Base-by-base conservation (phyloP, 2,113 vertebrate species). In the Oxyruncus cristatus region DNA sequence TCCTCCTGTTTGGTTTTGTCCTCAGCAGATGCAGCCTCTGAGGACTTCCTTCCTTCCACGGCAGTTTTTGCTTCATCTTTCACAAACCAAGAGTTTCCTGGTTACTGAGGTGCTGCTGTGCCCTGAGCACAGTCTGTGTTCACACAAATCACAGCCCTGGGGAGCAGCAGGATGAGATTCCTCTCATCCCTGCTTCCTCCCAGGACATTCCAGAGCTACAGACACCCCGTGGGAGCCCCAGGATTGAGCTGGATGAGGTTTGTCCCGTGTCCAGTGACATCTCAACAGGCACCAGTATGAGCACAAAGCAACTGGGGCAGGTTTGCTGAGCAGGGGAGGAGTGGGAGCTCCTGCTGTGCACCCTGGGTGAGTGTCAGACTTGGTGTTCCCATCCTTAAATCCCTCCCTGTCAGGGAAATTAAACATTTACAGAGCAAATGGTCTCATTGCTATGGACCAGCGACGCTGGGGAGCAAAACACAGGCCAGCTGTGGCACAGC, bases 41-140 rank as follows among this genome's bases (percentile, higher is more conserved):
- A 92, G 58, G 96, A 94, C 81, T 97, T 97, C 44, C 89, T 88
- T 88, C 95, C 96, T 94, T 98, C 98, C 93, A 66, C 0, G 7
- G 81, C 83, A 81, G 93, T 77, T 94, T 97, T 93, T 30, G 91
- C 28, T 58, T 97, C 98, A 92, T 95, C 98, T 98, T 96, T 79
- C 58, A 94, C 55, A 97, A 97, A 96, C 30, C 73, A 94, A 88
- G 97, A 96, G 74, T 58, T 47, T 81, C 32, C 53, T 12, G 55
- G 55, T 98, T 92, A 98, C 35, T 71, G 72, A 2, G 30, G 67
- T 3, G 3, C 67, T 46, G 37, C 37, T 14, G 68, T 8, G 67
- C 87, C 58, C 89, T 9, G 32, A 39, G 88, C 81, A 84, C 76
- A 82, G 80, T 49, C 66, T 13, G n/a, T 59, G 58, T 35, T 35